A percentile compares a stretch with the other conserved stretches of the same genome.
phyloP scores from a whole-genome alignment of 2,888 invertebrate genomes.

The Smittia aterrima region DNA sequence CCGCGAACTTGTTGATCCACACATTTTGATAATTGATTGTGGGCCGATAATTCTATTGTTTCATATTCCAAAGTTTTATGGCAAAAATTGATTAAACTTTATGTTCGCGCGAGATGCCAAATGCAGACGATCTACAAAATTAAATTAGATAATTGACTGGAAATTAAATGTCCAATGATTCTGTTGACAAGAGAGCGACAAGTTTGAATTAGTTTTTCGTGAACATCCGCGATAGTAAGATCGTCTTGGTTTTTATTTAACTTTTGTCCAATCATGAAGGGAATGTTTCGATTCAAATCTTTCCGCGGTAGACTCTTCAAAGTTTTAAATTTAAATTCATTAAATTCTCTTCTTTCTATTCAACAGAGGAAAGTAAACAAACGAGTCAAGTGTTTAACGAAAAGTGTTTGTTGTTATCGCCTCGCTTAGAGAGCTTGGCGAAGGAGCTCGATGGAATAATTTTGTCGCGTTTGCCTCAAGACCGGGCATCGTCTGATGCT shows the following conservation, averaged over 20 bases:
- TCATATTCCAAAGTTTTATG: background rate
- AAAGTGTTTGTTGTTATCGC: slow-evolving; percentile 73
- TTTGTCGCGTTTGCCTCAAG: slow-evolving; percentile 80
- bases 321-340: slow-evolving; percentile 1
- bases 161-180: slow-evolving; percentile 29
- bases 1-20: background rate
- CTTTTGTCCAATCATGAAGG: slow-evolving; percentile 29
- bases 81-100: background rate
- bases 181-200: background rate
- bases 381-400: slow-evolving; percentile 83
- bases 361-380: slow-evolving; percentile 81
- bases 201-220: slow-evolving; percentile 27
- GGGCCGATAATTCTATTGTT: slow-evolving; percentile 40
- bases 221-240: background rate
- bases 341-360: too few relatives aligned
- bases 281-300: slow-evolving; percentile 38
- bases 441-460: slow-evolving; percentile 78
- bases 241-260: background rate
- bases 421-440: slow-evolving; percentile 82
- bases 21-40: slow-evolving; percentile 39
- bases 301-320: slow-evolving; percentile 33
- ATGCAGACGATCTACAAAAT: background rate
- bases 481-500: slow-evolving; percentile 81
- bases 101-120: slow-evolving; percentile 1
- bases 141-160: slow-evolving; percentile 41